These are phyloP conservation scores for Ichneumoninae sp. DNA, from an alignment of 2,888 invertebrate genomes.

Conservation along the genomic window DNA sequence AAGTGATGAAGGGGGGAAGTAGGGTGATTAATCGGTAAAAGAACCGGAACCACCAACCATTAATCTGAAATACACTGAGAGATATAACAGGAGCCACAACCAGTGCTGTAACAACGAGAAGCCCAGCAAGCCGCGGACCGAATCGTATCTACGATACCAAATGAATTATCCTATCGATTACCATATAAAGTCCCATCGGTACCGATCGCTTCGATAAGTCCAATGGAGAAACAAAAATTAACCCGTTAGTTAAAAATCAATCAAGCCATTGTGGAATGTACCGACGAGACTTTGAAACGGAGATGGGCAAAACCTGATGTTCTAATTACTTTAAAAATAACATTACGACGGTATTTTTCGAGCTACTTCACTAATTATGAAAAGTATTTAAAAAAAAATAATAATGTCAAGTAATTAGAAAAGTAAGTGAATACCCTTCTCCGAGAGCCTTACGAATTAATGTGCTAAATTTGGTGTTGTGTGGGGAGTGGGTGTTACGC, in stretches of 20 bases:
- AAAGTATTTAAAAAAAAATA: background rate
- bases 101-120: conserved; percentile 82
- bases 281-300: conserved; percentile 47
- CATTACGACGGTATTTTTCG: background rate
- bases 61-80: conserved; percentile 81
- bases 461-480: conserved; percentile 66
- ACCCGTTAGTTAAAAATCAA: background rate
- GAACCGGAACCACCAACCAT: conserved; percentile 78
- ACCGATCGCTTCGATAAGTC: conserved; percentile 8
- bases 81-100: conserved; percentile 80
- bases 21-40: conserved; percentile 59
- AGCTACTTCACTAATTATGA: background rate
- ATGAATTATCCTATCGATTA: conserved; percentile 51
- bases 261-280: background rate
- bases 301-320: conserved; percentile 36
- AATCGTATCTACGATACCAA: conserved; percentile 59
- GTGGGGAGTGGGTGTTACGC: conserved; percentile 70
- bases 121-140: conserved; percentile 79
- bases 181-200: conserved; percentile 51
- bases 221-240: conserved; percentile 1
- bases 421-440: conserved; percentile 44
- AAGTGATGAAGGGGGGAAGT: conserved; percentile 62
- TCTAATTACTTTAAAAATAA: conserved; percentile 10
- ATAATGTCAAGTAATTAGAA: conserved; percentile 23
- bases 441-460: conserved; percentile 38